Base-by-base conservation (phyloP, 1,140 invertebrate genomes). In the Temnothorax curvispinosus region DNA sequence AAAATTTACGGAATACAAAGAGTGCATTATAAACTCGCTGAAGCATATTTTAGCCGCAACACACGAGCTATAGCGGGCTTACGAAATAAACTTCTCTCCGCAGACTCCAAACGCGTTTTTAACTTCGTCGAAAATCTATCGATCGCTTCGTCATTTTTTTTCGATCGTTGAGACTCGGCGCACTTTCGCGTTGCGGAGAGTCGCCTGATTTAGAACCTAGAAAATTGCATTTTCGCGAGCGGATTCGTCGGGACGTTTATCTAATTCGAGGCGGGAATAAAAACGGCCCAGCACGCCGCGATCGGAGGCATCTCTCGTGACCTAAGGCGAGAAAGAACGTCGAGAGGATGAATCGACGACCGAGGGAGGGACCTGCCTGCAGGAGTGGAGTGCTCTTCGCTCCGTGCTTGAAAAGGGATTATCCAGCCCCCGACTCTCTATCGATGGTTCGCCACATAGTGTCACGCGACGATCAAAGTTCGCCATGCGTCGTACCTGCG, bases 381-480 rank as follows among this genome's bases (percentile, higher is more conserved):
- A 65, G 84, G 67, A 78, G 71, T 69, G 21, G 44, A 90, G 89
- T 90, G 88, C 87, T 72, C 87, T 90, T 84, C 81, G 67, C 21
- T 87, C 65, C 65, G 75, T 88, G 78, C 87, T 90, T 78, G 82
- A 88, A 84, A 88, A 86, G 89, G 87, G 90, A 91, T 91, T 90
- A 91, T 90, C 87, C 89, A 65, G 50, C n/a, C 75, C 75, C 44
- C 69, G 89, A 54, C 72, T 90, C 84, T 89, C 86, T 87, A 89
- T 90, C 89, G 89, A 69, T 60, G 88, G 86, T 81, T 90, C 21
- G 88, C 89, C 85, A 85, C 89, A 90, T 76, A 80, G 62, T 86
- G 86, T 90, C 87, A 90, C 81, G 81, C 84, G 87, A 90, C 87
- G 90, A 91, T 91, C 89, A 91, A 91, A 91, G 90, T 91, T 90